phyloP scores from a whole-genome alignment of 2,888 invertebrate genomes.

The Synanthedon vespiformis region DNA sequence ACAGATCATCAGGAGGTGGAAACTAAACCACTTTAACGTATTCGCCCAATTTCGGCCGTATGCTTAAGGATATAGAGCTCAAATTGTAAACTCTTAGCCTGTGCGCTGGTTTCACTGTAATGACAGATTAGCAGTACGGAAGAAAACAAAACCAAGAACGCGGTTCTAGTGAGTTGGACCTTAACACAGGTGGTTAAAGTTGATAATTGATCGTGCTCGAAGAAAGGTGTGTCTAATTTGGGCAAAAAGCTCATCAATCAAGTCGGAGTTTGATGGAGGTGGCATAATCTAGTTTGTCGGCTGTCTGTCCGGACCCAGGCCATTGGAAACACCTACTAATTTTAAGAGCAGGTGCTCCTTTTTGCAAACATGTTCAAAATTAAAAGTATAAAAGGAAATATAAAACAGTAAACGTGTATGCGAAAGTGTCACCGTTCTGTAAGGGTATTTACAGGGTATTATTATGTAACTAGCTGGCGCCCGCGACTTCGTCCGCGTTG shows the following conservation, averaged over 20 bases:
- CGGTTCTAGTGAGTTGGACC: not conserved
- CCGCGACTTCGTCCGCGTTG: no score
- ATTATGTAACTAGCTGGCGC: no score
- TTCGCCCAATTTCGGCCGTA: not conserved
- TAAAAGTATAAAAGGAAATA: no score
- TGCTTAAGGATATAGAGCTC: not conserved
- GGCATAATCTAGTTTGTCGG: constrained; percentile 53
- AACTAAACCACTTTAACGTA: constrained; percentile 6
- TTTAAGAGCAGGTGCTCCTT: constrained; percentile 11
- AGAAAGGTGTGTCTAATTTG: constrained; percentile 25
- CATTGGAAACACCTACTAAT: constrained; percentile 37
- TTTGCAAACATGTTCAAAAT: constrained; percentile 1
- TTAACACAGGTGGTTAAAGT: not conserved
- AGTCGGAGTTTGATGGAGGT: constrained; percentile 48
- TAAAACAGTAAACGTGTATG: no score
- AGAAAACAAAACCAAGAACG: constrained; percentile 12
- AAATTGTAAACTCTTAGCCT: constrained; percentile 1
- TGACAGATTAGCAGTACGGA: constrained; percentile 29
- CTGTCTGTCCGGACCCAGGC: constrained; percentile 30
- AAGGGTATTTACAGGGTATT: no score
- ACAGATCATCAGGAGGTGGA: constrained; percentile 18
- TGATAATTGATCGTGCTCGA: not conserved
- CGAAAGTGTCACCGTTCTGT: no score
- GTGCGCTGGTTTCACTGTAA: constrained; percentile 11
- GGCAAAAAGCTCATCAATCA: constrained; percentile 50